Percentiles rank a stretch among this genome's conserved stretches.
These are phyloP conservation scores for Okamejei kenojei DNA, from an alignment of 2,797 vertebrate species.

Conservation along the genomic window DNA sequence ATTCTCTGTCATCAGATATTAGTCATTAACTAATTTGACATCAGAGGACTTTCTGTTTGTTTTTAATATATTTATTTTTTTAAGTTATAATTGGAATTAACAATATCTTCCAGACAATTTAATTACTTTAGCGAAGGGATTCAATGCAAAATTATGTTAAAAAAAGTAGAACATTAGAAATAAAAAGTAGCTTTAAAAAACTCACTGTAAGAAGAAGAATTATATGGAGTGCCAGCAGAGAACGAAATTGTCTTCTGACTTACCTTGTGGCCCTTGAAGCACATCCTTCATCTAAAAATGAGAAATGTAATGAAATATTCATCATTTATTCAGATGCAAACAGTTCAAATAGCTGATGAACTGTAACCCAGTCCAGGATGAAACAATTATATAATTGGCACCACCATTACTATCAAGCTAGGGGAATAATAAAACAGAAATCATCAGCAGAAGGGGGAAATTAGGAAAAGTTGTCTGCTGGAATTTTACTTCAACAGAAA, in stretches of 20 bases:
- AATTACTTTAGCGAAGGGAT: background rate
- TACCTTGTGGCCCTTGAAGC: background rate
- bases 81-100: background rate
- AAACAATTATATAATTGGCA: background rate
- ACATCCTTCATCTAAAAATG: background rate
- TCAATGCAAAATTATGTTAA: background rate
- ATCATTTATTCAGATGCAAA: background rate
- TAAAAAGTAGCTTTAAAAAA: background rate
- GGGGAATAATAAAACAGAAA: background rate
- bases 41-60: no score
- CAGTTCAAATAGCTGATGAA: background rate
- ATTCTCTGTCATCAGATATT: background rate
- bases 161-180: background rate
- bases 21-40: no score
- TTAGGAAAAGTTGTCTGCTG: background rate
- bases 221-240: background rate
- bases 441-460: background rate
- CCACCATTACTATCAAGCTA: no score
- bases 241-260: background rate
- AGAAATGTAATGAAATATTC: background rate
- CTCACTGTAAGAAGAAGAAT: background rate
- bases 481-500: background rate
- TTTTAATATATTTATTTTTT: background rate
- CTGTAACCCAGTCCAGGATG: background rate
- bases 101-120: background rate